Percentiles rank a stretch among this genome's conserved stretches.
These are phyloP conservation scores for Cygnus buccinator DNA, from an alignment of 2,113 vertebrate genomes.

Conservation along the genomic window DNA sequence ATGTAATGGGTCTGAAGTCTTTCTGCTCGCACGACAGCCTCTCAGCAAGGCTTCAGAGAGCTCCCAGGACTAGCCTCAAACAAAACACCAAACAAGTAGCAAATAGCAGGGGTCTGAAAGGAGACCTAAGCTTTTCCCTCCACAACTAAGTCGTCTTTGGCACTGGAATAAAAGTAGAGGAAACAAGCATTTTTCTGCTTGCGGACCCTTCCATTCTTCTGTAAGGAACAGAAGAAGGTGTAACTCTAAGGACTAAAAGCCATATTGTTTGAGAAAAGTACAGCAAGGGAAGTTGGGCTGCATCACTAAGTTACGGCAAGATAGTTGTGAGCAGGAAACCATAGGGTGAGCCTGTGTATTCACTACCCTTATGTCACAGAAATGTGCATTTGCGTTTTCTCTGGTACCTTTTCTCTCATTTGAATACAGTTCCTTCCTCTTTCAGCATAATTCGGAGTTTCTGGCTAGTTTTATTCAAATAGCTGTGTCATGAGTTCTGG, in stretches of 20 bases:
- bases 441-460: not conserved
- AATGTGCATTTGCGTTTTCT: not conserved
- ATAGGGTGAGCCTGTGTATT: not conserved
- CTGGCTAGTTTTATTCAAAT: constrained; percentile 13
- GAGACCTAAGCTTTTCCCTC: not conserved
- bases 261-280: constrained; percentile 26
- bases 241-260: not conserved
- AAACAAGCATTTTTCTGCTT: constrained; percentile 28
- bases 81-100: not conserved
- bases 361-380: not conserved
- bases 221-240: not conserved
- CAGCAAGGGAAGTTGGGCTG: not conserved
- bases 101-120: not conserved
- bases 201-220: not conserved
- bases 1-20: not conserved
- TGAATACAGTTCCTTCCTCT: constrained; percentile 59
- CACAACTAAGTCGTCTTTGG: not conserved
- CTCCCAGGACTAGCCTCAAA: not conserved
- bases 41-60: not conserved
- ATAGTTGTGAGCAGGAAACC: constrained; percentile 6
- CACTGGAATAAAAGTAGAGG: constrained; percentile 17
- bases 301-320: constrained; percentile 3
- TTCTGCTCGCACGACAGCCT: not conserved
- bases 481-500: not conserved
- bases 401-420: not conserved